Conservation (phyloP, 2,797 vertebrate genomes). For the Sarcophilus harrisii region DNA sequence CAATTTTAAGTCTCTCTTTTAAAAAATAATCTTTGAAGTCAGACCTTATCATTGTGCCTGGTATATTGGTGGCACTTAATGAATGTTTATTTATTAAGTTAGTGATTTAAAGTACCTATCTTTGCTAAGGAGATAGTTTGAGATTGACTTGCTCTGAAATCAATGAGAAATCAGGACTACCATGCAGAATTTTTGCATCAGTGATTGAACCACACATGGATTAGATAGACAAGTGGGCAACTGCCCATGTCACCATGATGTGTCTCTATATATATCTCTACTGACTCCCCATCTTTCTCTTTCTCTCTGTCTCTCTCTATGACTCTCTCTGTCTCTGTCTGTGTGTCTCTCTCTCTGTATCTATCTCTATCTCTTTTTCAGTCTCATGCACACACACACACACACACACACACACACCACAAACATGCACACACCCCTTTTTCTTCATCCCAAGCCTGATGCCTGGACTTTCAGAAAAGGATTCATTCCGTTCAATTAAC, state of each 20-base stretch:
- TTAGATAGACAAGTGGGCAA: background rate
- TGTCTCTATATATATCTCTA: background rate
- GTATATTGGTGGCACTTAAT: background rate
- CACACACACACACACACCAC: too few relatives aligned
- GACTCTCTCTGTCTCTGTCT: too few relatives aligned
- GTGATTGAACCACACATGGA: background rate
- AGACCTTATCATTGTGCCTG: accelerated
- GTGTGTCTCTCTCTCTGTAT: too few relatives aligned
- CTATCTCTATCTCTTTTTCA: too few relatives aligned
- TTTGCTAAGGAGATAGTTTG: background rate
- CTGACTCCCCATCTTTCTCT: background rate
- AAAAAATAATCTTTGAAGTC: background rate
- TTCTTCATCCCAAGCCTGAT: background rate
- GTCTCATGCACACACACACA: too few relatives aligned
- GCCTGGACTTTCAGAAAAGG: background rate
- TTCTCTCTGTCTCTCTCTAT: too few relatives aligned
- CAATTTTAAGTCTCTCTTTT: background rate
- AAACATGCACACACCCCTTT: too few relatives aligned
- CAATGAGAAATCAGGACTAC: background rate
- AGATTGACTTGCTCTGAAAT: background rate
- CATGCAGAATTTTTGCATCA: background rate
- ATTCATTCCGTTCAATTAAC: background rate
- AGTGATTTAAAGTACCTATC: background rate
- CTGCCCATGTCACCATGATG: background rate
- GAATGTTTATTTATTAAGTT: background rate